Evolutionary conservation across 2,797 vertebrate species (phyloP).

Genomic region (Anguilla obscura): DNA sequence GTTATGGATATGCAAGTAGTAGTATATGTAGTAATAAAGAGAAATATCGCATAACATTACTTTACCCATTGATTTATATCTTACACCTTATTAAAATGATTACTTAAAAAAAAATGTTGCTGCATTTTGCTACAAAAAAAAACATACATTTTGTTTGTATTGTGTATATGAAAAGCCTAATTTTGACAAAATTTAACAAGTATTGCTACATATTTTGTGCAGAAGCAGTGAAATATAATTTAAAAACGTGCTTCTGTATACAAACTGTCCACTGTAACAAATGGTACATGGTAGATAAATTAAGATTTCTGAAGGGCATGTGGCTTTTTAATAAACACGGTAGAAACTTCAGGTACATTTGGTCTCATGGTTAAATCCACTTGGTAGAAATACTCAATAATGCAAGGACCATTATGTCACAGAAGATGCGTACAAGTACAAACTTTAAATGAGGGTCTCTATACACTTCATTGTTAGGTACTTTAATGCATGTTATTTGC

Average conservation of each 20-base stretch:
- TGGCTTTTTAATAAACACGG: not conserved
- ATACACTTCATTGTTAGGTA: not conserved
- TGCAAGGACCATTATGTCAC: not conserved
- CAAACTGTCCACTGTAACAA: not conserved
- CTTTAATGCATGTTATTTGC: not conserved
- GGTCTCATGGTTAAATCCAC: not conserved
- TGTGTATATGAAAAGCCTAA: not conserved
- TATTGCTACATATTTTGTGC: not conserved
- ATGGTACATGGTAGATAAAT: not conserved
- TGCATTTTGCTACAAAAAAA: not conserved
- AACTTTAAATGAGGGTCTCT: not conserved
- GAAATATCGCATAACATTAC: no score
- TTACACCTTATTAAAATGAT: not conserved
- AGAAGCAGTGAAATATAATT: not conserved
- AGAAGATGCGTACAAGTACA: not conserved
- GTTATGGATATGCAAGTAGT: not conserved
- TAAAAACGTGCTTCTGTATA: not conserved
- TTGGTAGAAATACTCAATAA: not conserved
- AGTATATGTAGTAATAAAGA: no score
- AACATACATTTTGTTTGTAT: no score
- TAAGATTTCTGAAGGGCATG: not conserved
- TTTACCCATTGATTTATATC: not conserved
- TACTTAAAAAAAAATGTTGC: not conserved
- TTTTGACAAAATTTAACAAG: not conserved
- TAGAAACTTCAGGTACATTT: not conserved